Evolutionary conservation across 2,797 vertebrate species (phyloP).

Genomic region (Rousettus madagascariensis): DNA sequence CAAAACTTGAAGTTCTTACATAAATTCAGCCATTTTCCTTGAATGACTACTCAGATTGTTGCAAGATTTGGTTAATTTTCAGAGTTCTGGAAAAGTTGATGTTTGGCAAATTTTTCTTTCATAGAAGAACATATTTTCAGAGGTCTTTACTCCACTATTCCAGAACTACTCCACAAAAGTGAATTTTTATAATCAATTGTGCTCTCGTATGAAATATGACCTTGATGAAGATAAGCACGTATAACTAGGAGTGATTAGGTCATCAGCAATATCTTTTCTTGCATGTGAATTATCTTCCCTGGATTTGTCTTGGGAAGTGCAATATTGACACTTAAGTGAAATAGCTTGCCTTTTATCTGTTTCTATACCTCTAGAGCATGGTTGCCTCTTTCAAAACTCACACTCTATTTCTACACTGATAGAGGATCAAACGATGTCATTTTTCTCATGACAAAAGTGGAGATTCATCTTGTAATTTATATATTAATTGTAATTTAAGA

Average conservation of each 20-base stretch:
- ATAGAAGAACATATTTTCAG: background rate
- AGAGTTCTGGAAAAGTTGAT: background rate
- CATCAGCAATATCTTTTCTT: background rate
- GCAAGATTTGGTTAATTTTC: background rate
- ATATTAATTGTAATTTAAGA: slow-evolving; percentile 23
- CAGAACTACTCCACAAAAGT: background rate
- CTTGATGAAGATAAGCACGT: background rate
- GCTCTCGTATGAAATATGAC: background rate
- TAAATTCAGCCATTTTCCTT: background rate
- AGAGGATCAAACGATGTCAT: background rate
- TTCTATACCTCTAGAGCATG: background rate
- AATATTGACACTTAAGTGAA: background rate
- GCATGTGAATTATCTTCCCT: background rate
- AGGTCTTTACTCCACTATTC: background rate
- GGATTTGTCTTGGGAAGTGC: background rate
- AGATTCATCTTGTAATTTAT: background rate
- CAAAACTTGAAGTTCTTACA: background rate
- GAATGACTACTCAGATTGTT: background rate
- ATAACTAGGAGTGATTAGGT: background rate
- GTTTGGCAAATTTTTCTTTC: background rate
- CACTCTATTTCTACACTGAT: background rate
- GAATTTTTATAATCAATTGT: slow-evolving; percentile 6
- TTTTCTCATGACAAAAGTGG: background rate
- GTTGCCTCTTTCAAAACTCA: background rate
- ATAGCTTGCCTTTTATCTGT: background rate